Conservation (phyloP, 1,140 invertebrate genomes). For the Atopsyche davidsoni region DNA sequence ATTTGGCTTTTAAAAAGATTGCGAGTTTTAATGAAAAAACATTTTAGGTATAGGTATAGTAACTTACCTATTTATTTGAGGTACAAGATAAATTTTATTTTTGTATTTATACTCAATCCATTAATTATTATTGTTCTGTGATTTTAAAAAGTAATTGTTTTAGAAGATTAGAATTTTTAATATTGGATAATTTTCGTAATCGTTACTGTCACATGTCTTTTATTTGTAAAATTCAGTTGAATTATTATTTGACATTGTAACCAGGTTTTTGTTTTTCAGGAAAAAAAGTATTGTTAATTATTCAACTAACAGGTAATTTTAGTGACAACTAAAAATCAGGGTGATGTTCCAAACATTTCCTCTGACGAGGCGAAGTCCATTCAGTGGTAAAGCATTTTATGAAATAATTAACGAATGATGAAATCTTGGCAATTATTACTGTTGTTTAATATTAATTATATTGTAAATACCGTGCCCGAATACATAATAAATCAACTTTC, state of each 20-base stretch:
- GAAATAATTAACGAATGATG: constrained; percentile 10
- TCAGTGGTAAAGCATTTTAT: constrained; percentile 24
- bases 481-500: constrained; percentile 25
- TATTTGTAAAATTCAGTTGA: too few relatives aligned
- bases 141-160: background rate
- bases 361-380: constrained; percentile 25
- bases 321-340: constrained; percentile 18
- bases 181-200: too few relatives aligned
- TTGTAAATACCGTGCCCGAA: constrained; percentile 23
- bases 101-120: background rate
- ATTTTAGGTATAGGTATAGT: background rate
- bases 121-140: background rate
- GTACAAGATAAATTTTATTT: background rate
- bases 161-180: too few relatives aligned
- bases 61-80: background rate
- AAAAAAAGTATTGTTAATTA: constrained; percentile 6
- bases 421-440: constrained; percentile 24
- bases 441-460: constrained; percentile 25
- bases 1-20: background rate
- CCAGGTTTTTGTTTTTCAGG: background rate
- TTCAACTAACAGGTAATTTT: constrained; percentile 12
- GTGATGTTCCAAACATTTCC: constrained; percentile 22
- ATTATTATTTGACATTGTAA: background rate
- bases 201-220: too few relatives aligned
- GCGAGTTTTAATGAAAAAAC: background rate